Evolutionary conservation across 2,888 invertebrate genomes (phyloP).

Genomic region (Endotricha flammealis): DNA sequence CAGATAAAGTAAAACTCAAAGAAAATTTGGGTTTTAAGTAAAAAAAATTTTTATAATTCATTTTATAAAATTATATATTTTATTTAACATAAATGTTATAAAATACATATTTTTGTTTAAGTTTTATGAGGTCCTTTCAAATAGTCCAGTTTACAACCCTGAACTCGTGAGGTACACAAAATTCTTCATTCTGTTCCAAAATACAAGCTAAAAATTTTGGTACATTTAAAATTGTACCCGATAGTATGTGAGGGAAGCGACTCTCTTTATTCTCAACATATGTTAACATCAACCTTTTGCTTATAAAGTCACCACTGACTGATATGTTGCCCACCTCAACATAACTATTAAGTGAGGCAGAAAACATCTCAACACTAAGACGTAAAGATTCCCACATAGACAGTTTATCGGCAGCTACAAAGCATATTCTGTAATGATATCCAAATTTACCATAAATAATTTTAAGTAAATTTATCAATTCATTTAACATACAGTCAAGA

Average conservation of each 20-base stretch:
- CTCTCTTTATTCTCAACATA: constrained; percentile 78
- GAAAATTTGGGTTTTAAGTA: too few species aligned
- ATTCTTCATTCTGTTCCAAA: constrained; percentile 79
- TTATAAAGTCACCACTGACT: constrained; percentile 84
- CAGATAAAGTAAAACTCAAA: too few species aligned
- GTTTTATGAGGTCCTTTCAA: too few species aligned
- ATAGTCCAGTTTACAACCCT: constrained; percentile 45
- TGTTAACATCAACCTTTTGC: constrained; percentile 86
- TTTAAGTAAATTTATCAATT: constrained; percentile 68
- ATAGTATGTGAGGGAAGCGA: constrained; percentile 82
- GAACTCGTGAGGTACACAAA: constrained; percentile 49
- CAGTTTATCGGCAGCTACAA: constrained; percentile 80
- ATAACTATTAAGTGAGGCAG: constrained; percentile 79
- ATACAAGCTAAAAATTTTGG: constrained; percentile 85
- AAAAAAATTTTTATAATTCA: constrained; percentile 2
- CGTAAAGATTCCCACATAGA: constrained; percentile 82
- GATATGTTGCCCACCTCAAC: constrained; percentile 87
- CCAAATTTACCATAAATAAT: constrained; percentile 81
- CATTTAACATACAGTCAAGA: constrained; percentile 75
- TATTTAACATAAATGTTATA: constrained; percentile 2
- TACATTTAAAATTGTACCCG: constrained; percentile 86
- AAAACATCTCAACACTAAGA: constrained; percentile 86
- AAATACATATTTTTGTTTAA: constrained; percentile 2
- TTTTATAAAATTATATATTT: constrained; percentile 6
- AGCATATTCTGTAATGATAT: constrained; percentile 82